Base-by-base conservation (phyloP, 2,113 vertebrate genomes). In the Amphiprion percula region DNA sequence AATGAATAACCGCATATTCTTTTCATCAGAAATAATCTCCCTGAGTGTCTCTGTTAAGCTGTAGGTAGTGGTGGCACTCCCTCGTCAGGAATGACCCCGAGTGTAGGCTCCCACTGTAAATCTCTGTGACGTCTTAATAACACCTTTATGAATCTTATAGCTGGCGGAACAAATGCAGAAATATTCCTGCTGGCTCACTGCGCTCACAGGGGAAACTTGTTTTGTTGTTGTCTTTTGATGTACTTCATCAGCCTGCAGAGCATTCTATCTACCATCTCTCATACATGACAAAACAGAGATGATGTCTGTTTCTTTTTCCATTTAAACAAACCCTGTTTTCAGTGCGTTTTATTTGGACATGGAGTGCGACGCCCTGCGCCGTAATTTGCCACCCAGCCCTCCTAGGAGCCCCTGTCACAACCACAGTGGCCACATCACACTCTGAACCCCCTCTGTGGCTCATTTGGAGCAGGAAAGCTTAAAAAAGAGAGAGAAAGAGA, bases 91-190 rank as follows among this genome's bases (percentile, higher is more conserved):
- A 93, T 93, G 88, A 87, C 81, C 76, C 65, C 15, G 63, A 37
- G 23, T 73, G 56, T 58, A 68, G 70, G 83, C 87, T 88, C 86
- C 53, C 86, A 80, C 86, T 82, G 79, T 92, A 94, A 93, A 90
- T 92, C 85, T 82, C 73, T 19, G 73, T 90, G 89, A 93, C 83
- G n/a, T 86, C 76, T 86, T 94, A 94, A 94, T 93, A 91, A 92
- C 79, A 91, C 74, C 79, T 88, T 69, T 89, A 84, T 83, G 58
- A 49, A 8, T 88, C 79, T 58, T 37, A 73, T 73, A 53, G 80
- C 67, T 77, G 64, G 49, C 26, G 66, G 69, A 84, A 84, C 71
- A 74, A 79, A 80, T 49, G 74, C 61, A 70, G 46, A 84, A 75
- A 74, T 70, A 66, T 68, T 76, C 77, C 47, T 54, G 41, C 67